Evolutionary conservation across 1,140 invertebrate species (phyloP).

Genomic region (Alviniconcha marisindica): DNA sequence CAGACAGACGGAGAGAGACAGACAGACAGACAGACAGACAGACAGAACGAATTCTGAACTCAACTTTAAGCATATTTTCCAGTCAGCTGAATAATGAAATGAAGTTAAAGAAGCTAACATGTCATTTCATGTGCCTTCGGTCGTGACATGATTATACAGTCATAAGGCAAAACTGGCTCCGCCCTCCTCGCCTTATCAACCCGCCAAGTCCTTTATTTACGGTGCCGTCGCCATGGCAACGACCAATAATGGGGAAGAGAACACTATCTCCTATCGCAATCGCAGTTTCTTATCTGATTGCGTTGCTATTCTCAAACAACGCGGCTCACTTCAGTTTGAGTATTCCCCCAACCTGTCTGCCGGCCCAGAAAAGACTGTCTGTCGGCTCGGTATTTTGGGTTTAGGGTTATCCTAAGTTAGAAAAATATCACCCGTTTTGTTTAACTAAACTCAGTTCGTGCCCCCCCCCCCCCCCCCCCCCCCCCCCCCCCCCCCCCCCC

Average conservation of each 20-base stretch:
- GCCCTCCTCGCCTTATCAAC: not conserved
- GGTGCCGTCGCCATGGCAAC: not conserved
- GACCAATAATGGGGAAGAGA: conserved; percentile 7
- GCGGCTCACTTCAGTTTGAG: not conserved
- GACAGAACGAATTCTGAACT: not conserved
- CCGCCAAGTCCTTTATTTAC: conserved; percentile 3
- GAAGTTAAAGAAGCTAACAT: too few species aligned
- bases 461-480: not conserved
- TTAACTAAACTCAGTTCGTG: not conserved
- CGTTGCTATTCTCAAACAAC: not conserved
- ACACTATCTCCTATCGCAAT: conserved; percentile 8
- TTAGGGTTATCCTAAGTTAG: too few species aligned
- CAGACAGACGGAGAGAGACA: not conserved
- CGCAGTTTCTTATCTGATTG: conserved; percentile 15
- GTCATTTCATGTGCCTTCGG: not conserved
- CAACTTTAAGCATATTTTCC: too few species aligned
- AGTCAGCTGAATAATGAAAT: too few species aligned
- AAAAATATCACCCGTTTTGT: too few species aligned
- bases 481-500: too few species aligned
- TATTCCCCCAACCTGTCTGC: too few species aligned
- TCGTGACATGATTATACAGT: not conserved
- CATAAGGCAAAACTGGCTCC: not conserved
- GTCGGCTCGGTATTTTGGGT: too few species aligned
- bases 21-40: not conserved
- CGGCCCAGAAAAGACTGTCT: too few species aligned